These are phyloP conservation scores for Sebastes aleutianus DNA, from an alignment of 2,797 vertebrate genomes.

Conservation along the genomic window DNA sequence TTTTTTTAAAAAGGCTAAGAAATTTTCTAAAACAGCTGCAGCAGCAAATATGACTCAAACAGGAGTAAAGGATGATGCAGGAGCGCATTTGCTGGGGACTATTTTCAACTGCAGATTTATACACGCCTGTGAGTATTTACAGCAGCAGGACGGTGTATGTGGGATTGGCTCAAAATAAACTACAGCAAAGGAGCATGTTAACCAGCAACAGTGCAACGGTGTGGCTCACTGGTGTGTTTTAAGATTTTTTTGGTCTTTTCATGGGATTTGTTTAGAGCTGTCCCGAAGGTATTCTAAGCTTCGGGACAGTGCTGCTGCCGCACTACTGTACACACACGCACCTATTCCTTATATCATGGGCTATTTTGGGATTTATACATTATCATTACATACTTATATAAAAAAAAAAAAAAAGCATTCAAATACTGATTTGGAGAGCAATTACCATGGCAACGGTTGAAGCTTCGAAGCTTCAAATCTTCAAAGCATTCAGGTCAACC, in stretches of 20 bases:
- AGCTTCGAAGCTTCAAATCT: too few relatives aligned
- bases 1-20: background rate
- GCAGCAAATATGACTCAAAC: background rate
- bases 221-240: background rate
- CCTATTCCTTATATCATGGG: too few relatives aligned
- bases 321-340: too few relatives aligned
- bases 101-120: background rate
- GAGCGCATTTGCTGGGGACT: background rate
- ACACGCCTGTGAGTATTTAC: background rate
- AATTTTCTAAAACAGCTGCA: background rate
- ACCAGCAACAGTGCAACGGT: background rate
- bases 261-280: background rate
- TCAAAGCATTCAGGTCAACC: too few relatives aligned
- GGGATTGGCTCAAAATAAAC: constrained; percentile 8
- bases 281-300: too few relatives aligned
- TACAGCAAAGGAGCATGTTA: background rate
- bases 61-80: background rate
- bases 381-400: too few relatives aligned
- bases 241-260: background rate
- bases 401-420: too few relatives aligned
- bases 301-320: too few relatives aligned
- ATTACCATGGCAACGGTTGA: too few relatives aligned
- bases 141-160: background rate
- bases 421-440: too few relatives aligned
- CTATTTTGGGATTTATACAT: too few relatives aligned